Percentiles rank a stretch among this genome's conserved stretches.
Conservation (phyloP, 2,888 invertebrate species). For the Sialis fuliginosa region DNA sequence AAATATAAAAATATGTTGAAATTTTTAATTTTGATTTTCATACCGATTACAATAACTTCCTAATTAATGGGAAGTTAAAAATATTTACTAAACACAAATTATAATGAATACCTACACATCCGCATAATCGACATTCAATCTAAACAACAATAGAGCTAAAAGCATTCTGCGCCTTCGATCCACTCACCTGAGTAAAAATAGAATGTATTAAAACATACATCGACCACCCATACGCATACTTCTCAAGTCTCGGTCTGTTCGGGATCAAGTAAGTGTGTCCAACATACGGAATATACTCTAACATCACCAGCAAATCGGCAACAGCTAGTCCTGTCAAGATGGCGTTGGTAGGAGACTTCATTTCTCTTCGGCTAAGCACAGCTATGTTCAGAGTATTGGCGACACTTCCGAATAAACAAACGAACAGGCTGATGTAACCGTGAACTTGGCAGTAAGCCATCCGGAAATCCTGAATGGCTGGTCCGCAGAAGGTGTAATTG, state of each 20-base stretch:
- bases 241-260: slow-evolving; percentile 31
- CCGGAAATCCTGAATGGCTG: slow-evolving; percentile 38
- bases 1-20: too few relatives aligned
- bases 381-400: slow-evolving; percentile 86
- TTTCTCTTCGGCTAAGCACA: slow-evolving; percentile 74
- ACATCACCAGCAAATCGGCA: slow-evolving; percentile 85
- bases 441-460: slow-evolving; percentile 54
- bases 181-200: slow-evolving; percentile 52
- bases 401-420: slow-evolving; percentile 78
- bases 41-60: too few relatives aligned
- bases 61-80: too few relatives aligned
- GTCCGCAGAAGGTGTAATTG: slow-evolving; percentile 5
- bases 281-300: slow-evolving; percentile 84
- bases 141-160: too few relatives aligned
- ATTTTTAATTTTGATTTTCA: too few relatives aligned
- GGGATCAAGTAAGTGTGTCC: slow-evolving; percentile 59
- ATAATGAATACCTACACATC: too few relatives aligned
- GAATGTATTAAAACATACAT: slow-evolving; percentile 80
- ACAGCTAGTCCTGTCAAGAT: slow-evolving; percentile 81
- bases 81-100: too few relatives aligned
- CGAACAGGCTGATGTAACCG: slow-evolving; percentile 69
- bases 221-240: slow-evolving; percentile 55
- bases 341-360: slow-evolving; percentile 81
- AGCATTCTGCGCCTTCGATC: too few relatives aligned
- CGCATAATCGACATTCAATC: too few relatives aligned